Evolutionary conservation across 2,888 invertebrate species (phyloP), one percentile per base, ranked within the genome.

Genomic region (Xestoiulus laeticollis): DNA sequence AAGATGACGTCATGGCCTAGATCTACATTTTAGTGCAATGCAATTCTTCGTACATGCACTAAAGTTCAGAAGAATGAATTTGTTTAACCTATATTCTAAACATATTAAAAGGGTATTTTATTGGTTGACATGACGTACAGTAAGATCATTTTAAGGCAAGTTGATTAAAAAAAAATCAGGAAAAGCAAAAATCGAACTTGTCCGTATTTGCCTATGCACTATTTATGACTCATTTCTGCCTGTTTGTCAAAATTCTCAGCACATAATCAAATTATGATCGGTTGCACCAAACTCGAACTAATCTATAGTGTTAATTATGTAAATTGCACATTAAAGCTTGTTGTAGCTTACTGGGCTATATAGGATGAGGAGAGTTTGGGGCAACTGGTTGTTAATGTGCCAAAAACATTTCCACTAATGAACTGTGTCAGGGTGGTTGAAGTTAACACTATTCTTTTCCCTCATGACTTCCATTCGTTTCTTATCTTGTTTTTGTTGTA

Each of bases 371-470:
- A 10, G 68, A 12, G 26, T 68, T 68, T 26, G 68, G 68, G 68
- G 68, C 68, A 26, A 30, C 26, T 3, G 68, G 68, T 68, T 14
- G 26, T 68, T 68, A 68, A 68, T 26, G 68, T 68, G 68, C 68
- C 68, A 68, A 68, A 68, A 68, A 68, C 68, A 68, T 68, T 68
- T 68, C 68, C 68, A 68, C 26, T 26, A 68, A 68, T 68, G 68
- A 68, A 26, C 68, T 68, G 68, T 26, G 26, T 68, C n/a, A 16
- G 14, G 48, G n/a, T 59, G 19, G 16, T 59, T 22, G 59, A 68
- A 68, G 26, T 8, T 26, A 68, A 68, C 68, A 68, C 10, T 8
- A 1, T 68, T 6, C 26, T 68, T 68, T 68, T 30, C 59, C 59
- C 59, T 59, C 59, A 8, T 22, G 59, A 59, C 59, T 59, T 59